These are phyloP conservation scores for Silurus lanzhouensis DNA, from an alignment of 2,797 vertebrate species.

Conservation along the genomic window DNA sequence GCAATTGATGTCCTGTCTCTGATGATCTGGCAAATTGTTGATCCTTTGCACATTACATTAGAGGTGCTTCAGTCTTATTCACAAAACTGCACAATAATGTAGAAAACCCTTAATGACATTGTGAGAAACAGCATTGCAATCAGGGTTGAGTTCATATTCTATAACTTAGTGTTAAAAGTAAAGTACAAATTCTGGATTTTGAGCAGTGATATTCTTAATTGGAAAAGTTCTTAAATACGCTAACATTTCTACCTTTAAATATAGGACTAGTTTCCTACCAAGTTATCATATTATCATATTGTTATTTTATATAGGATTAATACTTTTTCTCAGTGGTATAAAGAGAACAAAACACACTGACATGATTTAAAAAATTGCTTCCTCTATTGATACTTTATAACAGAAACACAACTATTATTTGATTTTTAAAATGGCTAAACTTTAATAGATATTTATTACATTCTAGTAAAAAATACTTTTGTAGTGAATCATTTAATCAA, in stretches of 20 bases:
- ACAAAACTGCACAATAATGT: neutral
- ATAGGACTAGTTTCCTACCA: neutral
- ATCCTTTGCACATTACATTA: slow-evolving; percentile 87
- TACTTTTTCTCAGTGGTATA: neutral
- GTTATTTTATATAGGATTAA: neutral
- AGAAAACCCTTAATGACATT: neutral
- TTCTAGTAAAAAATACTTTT: neutral
- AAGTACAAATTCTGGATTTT: neutral
- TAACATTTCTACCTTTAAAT: neutral
- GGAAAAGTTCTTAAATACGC: neutral
- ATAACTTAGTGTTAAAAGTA: neutral
- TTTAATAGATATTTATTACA: too few species aligned
- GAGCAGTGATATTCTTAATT: neutral
- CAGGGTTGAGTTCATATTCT: neutral
- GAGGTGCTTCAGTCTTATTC: slow-evolving; percentile 76
- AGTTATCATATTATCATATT: neutral
- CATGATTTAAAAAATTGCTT: neutral
- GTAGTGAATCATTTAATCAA: neutral
- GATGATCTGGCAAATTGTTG: slow-evolving; percentile 91
- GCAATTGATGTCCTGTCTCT: slow-evolving; percentile 86
- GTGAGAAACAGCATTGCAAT: neutral
- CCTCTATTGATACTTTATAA: neutral
- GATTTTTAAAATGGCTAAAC: neutral
- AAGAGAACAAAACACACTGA: neutral
- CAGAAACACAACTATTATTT: neutral